A percentile compares a stretch with the other conserved stretches of the same genome.
Evolutionary conservation across 2,888 invertebrate species (phyloP).

Genomic region (Conus canariensis): DNA sequence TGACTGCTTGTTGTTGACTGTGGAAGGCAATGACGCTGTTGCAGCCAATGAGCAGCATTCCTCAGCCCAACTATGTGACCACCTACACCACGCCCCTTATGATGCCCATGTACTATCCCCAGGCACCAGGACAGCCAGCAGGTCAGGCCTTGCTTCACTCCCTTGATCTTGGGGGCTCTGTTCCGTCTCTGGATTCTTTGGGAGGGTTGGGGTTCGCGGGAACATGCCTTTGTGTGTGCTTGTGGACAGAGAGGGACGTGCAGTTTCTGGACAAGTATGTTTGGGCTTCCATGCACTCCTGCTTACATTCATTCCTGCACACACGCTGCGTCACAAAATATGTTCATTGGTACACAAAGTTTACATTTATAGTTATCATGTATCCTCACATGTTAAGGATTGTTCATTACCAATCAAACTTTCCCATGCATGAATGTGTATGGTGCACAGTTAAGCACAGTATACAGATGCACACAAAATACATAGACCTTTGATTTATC

Average conservation of each 20-base stretch:
- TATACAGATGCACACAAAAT: neutral
- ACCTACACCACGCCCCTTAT: constrained; percentile 51
- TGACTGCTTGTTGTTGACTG: too few relatives aligned
- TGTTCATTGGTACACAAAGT: too few relatives aligned
- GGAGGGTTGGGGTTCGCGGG: neutral
- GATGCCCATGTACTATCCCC: constrained; percentile 58
- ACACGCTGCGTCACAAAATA: too few relatives aligned
- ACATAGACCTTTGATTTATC: neutral
- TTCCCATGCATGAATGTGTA: too few relatives aligned
- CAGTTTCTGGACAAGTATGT: too few relatives aligned
- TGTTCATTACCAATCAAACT: too few relatives aligned
- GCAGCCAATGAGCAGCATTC: constrained; percentile 37
- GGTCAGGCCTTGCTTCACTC: constrained; percentile 27
- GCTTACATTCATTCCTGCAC: too few relatives aligned
- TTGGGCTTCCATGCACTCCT: too few relatives aligned
- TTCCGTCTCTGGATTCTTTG: too few relatives aligned
- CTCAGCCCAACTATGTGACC: constrained; percentile 45
- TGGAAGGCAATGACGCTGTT: neutral
- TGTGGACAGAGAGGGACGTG: neutral
- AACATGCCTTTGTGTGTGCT: neutral
- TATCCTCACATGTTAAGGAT: too few relatives aligned
- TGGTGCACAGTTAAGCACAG: neutral
- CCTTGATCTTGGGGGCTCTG: neutral
- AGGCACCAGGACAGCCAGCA: constrained; percentile 36
- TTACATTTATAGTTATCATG: too few relatives aligned